phyloP scores from a whole-genome alignment of 2,113 vertebrate species.

The Heptranchias perlo region DNA sequence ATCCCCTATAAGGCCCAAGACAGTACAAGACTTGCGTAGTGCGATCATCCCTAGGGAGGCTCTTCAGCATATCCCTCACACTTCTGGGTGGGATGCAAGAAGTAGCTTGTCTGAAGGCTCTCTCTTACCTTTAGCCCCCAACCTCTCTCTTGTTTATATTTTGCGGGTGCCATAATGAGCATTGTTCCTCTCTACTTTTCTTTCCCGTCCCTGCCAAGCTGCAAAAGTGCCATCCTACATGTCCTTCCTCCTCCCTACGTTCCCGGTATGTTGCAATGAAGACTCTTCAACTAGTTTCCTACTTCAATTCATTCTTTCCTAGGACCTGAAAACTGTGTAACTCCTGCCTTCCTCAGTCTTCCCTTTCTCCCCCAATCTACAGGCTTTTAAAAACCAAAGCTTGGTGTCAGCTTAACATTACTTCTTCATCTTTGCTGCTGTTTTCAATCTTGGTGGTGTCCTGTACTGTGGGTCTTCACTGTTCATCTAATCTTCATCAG shows the following conservation, averaged over 20 bases:
- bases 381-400: neutral
- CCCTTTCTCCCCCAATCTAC: neutral
- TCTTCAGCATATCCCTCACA: neutral
- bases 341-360: neutral
- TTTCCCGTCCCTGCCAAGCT: neutral
- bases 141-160: neutral
- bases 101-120: neutral
- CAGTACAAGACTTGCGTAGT: neutral
- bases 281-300: neutral
- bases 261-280: neutral
- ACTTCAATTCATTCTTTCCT: neutral
- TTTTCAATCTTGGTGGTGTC: neutral
- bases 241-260: neutral
- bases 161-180: neutral
- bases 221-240: neutral
- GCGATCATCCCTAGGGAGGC: neutral
- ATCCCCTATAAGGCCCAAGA: neutral
- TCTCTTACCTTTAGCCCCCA: neutral
- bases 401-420: neutral
- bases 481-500: neutral
- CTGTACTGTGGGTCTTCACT: neutral
- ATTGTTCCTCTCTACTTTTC: neutral
- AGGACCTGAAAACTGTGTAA: neutral
- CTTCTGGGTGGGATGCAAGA: neutral
- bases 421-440: neutral